A percentile compares a stretch with the other conserved stretches of the same genome.
phyloP scores from a whole-genome alignment of 2,888 invertebrate genomes.

The Chloroclysta siterata region DNA sequence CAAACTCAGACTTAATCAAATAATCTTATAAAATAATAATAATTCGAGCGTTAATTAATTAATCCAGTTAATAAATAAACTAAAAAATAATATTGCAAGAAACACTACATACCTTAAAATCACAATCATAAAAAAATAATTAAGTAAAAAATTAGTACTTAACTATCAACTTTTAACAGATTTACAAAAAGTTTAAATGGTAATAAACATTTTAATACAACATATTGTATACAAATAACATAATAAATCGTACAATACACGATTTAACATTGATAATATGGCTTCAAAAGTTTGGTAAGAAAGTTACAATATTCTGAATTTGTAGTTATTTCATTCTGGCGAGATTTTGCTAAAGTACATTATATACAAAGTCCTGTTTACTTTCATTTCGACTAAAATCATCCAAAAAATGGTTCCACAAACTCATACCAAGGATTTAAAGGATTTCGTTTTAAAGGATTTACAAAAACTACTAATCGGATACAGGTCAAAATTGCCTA shows the following conservation, averaged over 20 bases:
- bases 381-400: no score
- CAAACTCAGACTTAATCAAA: slow-evolving; percentile 35
- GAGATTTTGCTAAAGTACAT: no score
- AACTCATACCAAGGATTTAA: no score
- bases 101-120: slow-evolving; percentile 3
- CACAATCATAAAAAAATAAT: neutral
- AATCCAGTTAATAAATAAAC: slow-evolving; percentile 47
- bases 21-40: slow-evolving; percentile 35
- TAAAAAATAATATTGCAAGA: slow-evolving; percentile 35
- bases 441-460: no score
- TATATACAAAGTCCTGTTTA: no score
- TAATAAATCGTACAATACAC: neutral
- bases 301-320: neutral
- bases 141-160: neutral
- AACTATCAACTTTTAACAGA: neutral
- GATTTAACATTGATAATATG: neutral
- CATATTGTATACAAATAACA: neutral
- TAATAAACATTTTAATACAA: neutral
- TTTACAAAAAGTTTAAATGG: neutral
- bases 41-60: slow-evolving; percentile 54
- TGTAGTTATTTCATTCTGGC: no score
- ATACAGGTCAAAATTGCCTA: no score
- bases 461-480: no score
- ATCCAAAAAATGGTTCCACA: no score
- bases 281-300: neutral